Evolutionary conservation across 2,888 invertebrate genomes (phyloP).

Genomic region (Drosophila putrida): DNA sequence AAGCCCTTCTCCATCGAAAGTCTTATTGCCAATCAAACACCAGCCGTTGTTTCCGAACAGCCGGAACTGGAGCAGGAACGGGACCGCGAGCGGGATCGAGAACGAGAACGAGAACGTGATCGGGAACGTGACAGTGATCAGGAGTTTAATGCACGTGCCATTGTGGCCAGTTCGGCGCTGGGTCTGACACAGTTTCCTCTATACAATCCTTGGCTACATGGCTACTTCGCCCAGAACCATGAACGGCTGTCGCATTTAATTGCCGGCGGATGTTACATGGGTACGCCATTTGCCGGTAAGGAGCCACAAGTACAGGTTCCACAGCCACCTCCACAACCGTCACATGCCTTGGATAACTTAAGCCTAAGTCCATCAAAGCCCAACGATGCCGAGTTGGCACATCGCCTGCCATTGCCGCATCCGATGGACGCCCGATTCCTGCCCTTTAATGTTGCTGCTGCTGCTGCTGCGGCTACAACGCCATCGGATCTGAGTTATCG

Average conservation of each 20-base stretch:
- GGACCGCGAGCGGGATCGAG: constrained; percentile 8
- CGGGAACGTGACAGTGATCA: constrained; percentile 48
- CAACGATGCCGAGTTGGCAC: constrained; percentile 44
- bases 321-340: constrained; percentile 38
- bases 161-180: constrained; percentile 79
- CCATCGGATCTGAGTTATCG: constrained; percentile 68
- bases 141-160: constrained; percentile 77
- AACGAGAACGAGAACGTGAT: constrained; percentile 36
- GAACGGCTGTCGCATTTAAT: constrained; percentile 84
- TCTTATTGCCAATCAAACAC: constrained; percentile 83
- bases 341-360: constrained; percentile 57
- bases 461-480: constrained; percentile 46
- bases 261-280: constrained; percentile 76
- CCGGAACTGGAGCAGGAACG: constrained; percentile 23
- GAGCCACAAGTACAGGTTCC: constrained; percentile 41
- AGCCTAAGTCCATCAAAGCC: constrained; percentile 47
- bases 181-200: constrained; percentile 84
- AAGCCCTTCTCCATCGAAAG: constrained; percentile 86
- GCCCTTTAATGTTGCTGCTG: constrained; percentile 60
- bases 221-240: constrained; percentile 85
- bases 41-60: constrained; percentile 39
- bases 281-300: constrained; percentile 49
- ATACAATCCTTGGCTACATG: constrained; percentile 85
- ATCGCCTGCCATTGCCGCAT: constrained; percentile 52
- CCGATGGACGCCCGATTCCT: constrained; percentile 75